phyloP scores from a whole-genome alignment of 2,797 vertebrate species.

The Danionella dracula region DNA sequence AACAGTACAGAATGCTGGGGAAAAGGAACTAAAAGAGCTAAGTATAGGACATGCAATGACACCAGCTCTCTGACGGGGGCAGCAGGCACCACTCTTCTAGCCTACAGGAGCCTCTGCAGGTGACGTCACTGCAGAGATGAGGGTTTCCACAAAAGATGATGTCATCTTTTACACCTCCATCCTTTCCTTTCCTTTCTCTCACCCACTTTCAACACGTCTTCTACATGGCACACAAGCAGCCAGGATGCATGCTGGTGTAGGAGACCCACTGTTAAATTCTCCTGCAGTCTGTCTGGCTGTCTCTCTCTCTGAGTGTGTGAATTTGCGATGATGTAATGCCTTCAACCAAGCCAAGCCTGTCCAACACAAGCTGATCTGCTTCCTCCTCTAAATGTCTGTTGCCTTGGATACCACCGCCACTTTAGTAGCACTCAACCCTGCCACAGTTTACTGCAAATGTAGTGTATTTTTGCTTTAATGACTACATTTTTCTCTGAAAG shows the following conservation, averaged over 20 bases:
- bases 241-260: neutral
- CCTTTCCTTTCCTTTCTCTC: neutral
- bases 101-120: conserved; percentile 24
- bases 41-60: conserved; percentile 28
- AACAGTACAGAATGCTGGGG: neutral
- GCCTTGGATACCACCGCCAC: conserved; percentile 60
- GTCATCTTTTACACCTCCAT: conserved; percentile 37
- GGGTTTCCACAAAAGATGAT: conserved; percentile 54
- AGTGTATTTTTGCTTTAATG: neutral
- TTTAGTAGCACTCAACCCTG: neutral
- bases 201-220: conserved; percentile 4
- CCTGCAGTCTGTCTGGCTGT: neutral
- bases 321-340: conserved; percentile 43
- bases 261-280: neutral
- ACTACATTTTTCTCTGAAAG: too few relatives aligned
- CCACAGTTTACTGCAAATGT: neutral
- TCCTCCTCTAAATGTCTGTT: conserved; percentile 61
- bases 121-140: conserved; percentile 51
- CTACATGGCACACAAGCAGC: conserved; percentile 19
- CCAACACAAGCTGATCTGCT: conserved; percentile 23
- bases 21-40: neutral
- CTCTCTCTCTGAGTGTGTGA: neutral
- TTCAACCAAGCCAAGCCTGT: neutral
- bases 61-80: conserved; percentile 26
- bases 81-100: conserved; percentile 8